Base-by-base conservation (phyloP, 2,113 vertebrate genomes). In the Pseudonaja textilis region DNA sequence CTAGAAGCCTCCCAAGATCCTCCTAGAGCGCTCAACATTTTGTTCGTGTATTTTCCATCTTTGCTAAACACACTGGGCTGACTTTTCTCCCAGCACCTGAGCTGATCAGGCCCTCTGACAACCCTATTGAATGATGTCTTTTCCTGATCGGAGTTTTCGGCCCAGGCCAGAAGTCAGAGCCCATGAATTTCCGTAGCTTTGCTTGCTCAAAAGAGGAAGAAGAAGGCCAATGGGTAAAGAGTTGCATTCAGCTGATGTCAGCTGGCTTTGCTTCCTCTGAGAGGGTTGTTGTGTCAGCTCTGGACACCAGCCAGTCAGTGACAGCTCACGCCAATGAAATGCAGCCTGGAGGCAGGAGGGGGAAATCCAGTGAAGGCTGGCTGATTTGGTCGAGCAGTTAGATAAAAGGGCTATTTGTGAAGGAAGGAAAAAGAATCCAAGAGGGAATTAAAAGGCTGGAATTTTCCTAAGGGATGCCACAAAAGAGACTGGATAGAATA, bases 391-490 rank as follows among this genome's bases (percentile, higher is more conserved):
- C 88, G 55, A 47, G 34, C 88, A 22, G 18, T 26, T 26, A 50
- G 57, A 93, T 92, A 92, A 92, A 90, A 93, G 93, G 74, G 57
- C 88, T 20, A 34, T 92, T 92, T 92, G 74, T 93, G 88, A 25
- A 3, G 56, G 26, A 90, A 61, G 39, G 26, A 29, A 42, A 45
- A 47, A n/a, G 54, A 50, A 50, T 85, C 90, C 34, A 90, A 56
- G 42, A 8, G 61, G n/a, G 23, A 69, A 85, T 39, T 39, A 92
- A 93, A 89, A 93, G 52, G 18, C 88, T 86, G 91, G 74, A 87
- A 89, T 93, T 64, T 54, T 34, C 90, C 90, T 88, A n/a, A 91
- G 64, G 56, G 42, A 25, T 47, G 54, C 45, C 47, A 64, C 47
- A 5, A 42, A 89, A 86, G 26, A 47, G 74, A 57, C 74, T 25